Percentiles rank a stretch among this genome's conserved stretches.
phyloP scores from a whole-genome alignment of 2,888 invertebrate species.

The Julus scanicus region DNA sequence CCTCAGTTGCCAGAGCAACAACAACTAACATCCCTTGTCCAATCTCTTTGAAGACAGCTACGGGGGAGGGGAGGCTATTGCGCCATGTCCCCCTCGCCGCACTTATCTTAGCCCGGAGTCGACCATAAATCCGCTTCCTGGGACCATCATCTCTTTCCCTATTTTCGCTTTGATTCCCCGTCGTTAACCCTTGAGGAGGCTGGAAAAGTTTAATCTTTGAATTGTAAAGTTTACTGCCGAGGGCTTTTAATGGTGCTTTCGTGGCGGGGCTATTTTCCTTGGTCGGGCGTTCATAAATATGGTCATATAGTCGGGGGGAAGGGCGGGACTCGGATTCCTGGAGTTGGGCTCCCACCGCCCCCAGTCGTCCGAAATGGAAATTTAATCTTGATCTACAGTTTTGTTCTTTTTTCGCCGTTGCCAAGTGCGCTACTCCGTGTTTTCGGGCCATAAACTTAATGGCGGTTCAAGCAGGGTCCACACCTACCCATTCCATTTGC shows the following conservation, averaged over 20 bases:
- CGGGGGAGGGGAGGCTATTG: neutral
- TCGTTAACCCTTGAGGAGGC: slow-evolving; percentile 37
- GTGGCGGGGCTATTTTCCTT: slow-evolving; percentile 30
- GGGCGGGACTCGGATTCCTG: neutral
- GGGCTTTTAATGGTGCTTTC: slow-evolving; percentile 28
- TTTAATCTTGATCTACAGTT: slow-evolving; percentile 45
- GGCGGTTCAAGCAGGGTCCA: slow-evolving; percentile 34
- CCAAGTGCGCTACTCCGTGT: slow-evolving; percentile 20
- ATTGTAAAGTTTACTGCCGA: slow-evolving; percentile 44
- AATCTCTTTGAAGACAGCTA: neutral
- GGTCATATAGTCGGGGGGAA: slow-evolving; percentile 7
- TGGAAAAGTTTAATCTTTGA: slow-evolving; percentile 44
- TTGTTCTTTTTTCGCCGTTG: slow-evolving; percentile 30
- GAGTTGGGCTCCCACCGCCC: neutral
- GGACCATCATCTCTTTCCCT: slow-evolving; percentile 14
- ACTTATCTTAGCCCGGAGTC: neutral
- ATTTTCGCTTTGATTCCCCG: slow-evolving; percentile 20
- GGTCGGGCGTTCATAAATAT: slow-evolving; percentile 24
- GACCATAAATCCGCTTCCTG: slow-evolving; percentile 32
- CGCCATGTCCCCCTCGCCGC: neutral
- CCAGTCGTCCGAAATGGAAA: slow-evolving; percentile 40
- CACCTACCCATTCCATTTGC: slow-evolving; percentile 43
- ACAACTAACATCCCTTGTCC: neutral
- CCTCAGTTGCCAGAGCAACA: neutral
- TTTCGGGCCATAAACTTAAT: slow-evolving; percentile 42